Evolutionary conservation across 64 coral and sea anemone genomes (phyloP), one percentile per base, ranked within the genome.

Genomic region (Cladopsammia gracilis): DNA sequence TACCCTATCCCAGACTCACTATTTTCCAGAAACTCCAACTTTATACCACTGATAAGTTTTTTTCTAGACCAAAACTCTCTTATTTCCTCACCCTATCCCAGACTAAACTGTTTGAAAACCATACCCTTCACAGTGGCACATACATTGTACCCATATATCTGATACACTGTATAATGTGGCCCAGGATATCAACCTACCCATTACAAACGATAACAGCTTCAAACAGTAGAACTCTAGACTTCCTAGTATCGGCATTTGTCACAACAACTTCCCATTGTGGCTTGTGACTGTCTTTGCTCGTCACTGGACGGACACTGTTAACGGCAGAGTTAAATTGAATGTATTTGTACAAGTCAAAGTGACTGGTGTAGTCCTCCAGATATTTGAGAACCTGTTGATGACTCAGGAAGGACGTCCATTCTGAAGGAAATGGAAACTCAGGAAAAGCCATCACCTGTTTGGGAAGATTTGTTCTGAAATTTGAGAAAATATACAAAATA

Each of bases 361-460:
- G 58, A 25, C 62, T 69, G 11, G 83, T 24, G 87, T 93, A 93
- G 24, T 86, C 83, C 25, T 93, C 82, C 49, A 93, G 58, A 51
- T 93, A 93, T 64, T 87, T 58, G 20, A 24, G 50, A 23, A 90
- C 88, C 79, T 90, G 58, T 23, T 43, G 44, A 24, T 78, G 88
- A 47, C 57, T 90, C 75, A 90, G 10, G 75, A 51, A 90, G 6
- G 74, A 79, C 6, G 25, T 53, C 9, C 61, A 14, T 3, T 90
- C 76, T 19, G 61, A 58, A 25, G 88, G 88, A 58, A 90, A 90
- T 15, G 75, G 75, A 47, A 79, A 90, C 53, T 90, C 88, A 24
- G 75, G 88, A 53, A 79, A 90, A 48, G 76, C 43, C 88, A 90
- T 93, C 18, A 93, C 83, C 65, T 93, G 45, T 71, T 93, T 93